These are phyloP conservation scores for Cercopithecus mona DNA, from an alignment of 2,113 vertebrate genomes.

Conservation along the genomic window DNA sequence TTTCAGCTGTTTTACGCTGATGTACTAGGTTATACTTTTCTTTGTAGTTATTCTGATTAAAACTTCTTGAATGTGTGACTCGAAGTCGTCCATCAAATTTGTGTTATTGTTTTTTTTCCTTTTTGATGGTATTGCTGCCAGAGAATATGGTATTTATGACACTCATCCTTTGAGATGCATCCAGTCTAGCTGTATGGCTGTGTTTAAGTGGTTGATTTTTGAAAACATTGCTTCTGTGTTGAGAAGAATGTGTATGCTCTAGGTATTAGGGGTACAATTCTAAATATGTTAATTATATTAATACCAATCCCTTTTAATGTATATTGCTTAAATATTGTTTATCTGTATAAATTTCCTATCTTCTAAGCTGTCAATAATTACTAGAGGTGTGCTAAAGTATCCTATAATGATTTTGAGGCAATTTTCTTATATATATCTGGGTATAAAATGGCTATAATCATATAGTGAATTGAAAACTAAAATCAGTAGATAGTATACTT, in stretches of 20 bases:
- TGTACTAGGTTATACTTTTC: neutral
- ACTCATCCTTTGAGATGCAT: neutral
- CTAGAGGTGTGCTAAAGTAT: neutral
- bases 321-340: neutral
- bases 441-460: conserved; percentile 1
- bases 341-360: neutral
- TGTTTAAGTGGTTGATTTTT: neutral
- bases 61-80: neutral
- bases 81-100: conserved; percentile 1
- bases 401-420: neutral
- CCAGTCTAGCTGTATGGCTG: neutral
- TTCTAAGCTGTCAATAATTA: neutral
- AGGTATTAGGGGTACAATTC: neutral
- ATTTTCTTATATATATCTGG: neutral
- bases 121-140: neutral
- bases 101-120: neutral
- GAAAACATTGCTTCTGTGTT: neutral
- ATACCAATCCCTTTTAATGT: neutral
- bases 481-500: neutral
- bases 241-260: neutral
- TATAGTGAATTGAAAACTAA: neutral
- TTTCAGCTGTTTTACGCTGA: neutral
- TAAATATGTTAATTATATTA: neutral
- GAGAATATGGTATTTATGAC: neutral
- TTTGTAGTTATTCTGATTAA: conserved; percentile 1